These are phyloP conservation scores for Aplochiton taeniatus DNA, from an alignment of 2,797 vertebrate genomes.

Conservation along the genomic window DNA sequence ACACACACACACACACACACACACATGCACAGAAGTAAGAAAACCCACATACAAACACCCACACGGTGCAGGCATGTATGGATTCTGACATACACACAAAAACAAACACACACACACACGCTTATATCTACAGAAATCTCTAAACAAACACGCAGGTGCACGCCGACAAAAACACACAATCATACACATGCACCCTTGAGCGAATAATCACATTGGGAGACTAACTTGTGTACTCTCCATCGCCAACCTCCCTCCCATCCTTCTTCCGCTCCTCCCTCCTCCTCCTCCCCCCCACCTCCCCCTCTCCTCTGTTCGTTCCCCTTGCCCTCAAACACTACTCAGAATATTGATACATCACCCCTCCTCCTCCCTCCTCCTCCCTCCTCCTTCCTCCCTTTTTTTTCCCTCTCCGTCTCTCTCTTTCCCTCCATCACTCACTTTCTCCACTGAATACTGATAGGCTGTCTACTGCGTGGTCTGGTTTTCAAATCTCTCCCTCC, in stretches of 20 bases:
- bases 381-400: slow-evolving; percentile 37
- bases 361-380: slow-evolving; percentile 51
- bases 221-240: slow-evolving; percentile 69
- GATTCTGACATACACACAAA: slow-evolving; percentile 20
- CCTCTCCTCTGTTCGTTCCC: slow-evolving; percentile 77
- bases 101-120: slow-evolving; percentile 23
- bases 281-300: slow-evolving; percentile 44
- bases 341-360: slow-evolving; percentile 87
- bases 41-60: slow-evolving; percentile 12
- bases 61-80: too few species aligned
- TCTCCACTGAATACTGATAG: slow-evolving; percentile 86
- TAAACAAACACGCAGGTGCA: slow-evolving; percentile 12
- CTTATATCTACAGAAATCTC: slow-evolving; percentile 11
- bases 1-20: slow-evolving; percentile 28
- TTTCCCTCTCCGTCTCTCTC: slow-evolving; percentile 35
- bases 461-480: slow-evolving; percentile 83
- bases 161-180: slow-evolving; percentile 17
- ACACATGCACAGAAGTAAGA: slow-evolving; percentile 19
- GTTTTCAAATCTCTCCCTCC: slow-evolving; percentile 79
- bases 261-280: slow-evolving; percentile 33
- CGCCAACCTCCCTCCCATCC: slow-evolving; percentile 27
- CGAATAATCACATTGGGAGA: slow-evolving; percentile 77
- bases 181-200: slow-evolving; percentile 59
- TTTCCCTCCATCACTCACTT: slow-evolving; percentile 83
- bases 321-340: slow-evolving; percentile 86